These are phyloP conservation scores for Drosophila kanekoi DNA, from an alignment of 2,888 invertebrate species.

Conservation along the genomic window DNA sequence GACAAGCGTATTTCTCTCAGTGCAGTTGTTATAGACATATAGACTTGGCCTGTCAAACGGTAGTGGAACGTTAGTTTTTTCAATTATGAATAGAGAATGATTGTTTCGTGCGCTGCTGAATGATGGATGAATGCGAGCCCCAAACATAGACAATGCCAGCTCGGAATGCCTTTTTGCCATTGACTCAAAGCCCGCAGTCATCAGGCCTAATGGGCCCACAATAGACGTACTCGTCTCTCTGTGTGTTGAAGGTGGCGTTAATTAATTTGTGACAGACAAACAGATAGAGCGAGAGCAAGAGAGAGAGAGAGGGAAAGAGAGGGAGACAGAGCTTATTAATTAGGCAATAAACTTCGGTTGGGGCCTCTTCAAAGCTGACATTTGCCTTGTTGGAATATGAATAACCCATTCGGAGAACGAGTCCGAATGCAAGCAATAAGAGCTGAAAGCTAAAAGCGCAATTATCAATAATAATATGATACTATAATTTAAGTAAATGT, in stretches of 20 bases:
- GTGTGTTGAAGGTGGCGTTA: slow-evolving; percentile 45
- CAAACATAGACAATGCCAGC: slow-evolving; percentile 31
- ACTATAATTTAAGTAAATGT: slow-evolving; percentile 68
- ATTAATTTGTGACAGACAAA: slow-evolving; percentile 70
- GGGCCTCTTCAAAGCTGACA: slow-evolving; percentile 18
- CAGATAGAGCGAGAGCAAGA: neutral
- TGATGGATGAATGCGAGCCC: slow-evolving; percentile 48
- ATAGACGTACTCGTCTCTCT: slow-evolving; percentile 32
- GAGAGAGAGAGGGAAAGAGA: neutral
- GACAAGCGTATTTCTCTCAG: neutral
- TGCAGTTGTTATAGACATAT: neutral
- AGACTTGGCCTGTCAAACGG: slow-evolving; percentile 60
- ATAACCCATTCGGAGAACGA: neutral
- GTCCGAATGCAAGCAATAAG: slow-evolving; percentile 28
- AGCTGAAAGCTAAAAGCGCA: slow-evolving; percentile 64
- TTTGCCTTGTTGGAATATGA: slow-evolving; percentile 8
- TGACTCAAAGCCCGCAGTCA: slow-evolving; percentile 41
- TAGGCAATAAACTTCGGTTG: slow-evolving; percentile 58
- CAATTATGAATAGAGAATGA: slow-evolving; percentile 78
- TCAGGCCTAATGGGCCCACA: slow-evolving; percentile 57
- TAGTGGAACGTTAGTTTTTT: slow-evolving; percentile 71
- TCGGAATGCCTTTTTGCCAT: slow-evolving; percentile 22
- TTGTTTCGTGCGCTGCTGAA: slow-evolving; percentile 58
- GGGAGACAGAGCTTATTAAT: slow-evolving; percentile 61
- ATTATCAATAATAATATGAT: slow-evolving; percentile 77